Percentiles rank a stretch among this genome's conserved stretches.
Evolutionary conservation across 2,797 vertebrate genomes (phyloP).

Genomic region (Periophthalmus magnuspinnatus): DNA sequence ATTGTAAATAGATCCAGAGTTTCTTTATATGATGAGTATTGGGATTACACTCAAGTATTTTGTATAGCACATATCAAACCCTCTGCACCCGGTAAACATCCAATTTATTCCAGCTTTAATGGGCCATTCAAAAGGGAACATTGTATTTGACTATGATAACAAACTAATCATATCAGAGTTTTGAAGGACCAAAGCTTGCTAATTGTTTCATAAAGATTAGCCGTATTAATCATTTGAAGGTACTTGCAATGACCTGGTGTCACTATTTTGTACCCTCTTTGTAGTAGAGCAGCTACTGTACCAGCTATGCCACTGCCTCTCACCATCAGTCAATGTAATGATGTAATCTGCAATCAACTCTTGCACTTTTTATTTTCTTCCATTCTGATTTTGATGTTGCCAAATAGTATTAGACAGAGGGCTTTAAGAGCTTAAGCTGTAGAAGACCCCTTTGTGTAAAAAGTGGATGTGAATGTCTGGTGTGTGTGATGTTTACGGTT

Average conservation of each 20-base stretch:
- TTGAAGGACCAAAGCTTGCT: conserved; percentile 10
- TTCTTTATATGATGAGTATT: conserved; percentile 70
- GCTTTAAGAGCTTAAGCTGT: conserved; percentile 35
- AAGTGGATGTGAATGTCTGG: conserved; percentile 59
- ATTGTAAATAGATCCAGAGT: conserved; percentile 77
- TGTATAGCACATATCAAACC: conserved; percentile 55
- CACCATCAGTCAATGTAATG: conserved; percentile 85
- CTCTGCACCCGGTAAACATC: conserved; percentile 28
- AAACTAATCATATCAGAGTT: neutral
- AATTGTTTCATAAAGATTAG: conserved; percentile 19
- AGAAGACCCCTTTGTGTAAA: conserved; percentile 40
- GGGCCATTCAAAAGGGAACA: conserved; percentile 8
- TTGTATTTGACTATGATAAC: neutral
- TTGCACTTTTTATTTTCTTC: conserved; percentile 88
- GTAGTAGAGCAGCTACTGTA: conserved; percentile 82
- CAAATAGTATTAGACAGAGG: conserved; percentile 38
- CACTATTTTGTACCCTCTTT: conserved; percentile 78
- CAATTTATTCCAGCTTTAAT: conserved; percentile 14
- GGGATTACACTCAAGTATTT: conserved; percentile 51
- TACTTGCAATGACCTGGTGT: conserved; percentile 80
- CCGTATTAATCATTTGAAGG: conserved; percentile 43
- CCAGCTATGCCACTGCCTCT: conserved; percentile 93
- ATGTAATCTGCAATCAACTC: conserved; percentile 88
- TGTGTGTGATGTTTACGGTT: conserved; percentile 63
- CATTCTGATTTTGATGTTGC: conserved; percentile 49